Evolutionary conservation across 2,797 vertebrate genomes (phyloP), one percentile per base, ranked within the genome.

Genomic region (Megaceryle alcyon): DNA sequence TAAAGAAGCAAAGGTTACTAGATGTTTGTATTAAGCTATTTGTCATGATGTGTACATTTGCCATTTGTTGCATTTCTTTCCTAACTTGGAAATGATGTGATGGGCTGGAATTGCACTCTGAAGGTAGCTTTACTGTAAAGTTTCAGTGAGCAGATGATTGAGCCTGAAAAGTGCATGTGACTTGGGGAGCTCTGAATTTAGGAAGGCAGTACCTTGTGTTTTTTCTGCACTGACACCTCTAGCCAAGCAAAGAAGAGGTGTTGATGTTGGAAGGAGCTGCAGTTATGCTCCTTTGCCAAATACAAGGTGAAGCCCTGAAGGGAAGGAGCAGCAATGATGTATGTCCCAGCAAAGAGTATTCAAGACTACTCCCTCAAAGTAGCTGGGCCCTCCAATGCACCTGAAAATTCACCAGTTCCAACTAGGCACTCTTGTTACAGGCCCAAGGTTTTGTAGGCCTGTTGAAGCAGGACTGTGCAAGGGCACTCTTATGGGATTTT

Each of bases 211-310:
- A 61, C 61, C 41, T 92, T 0, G 0, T 71, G 56, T 73, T 94
- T 90, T 79, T 81, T 92, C 82, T 81, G 69, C 3, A 8, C 82
- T 3, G 21, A 59, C 61, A 75, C 64, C 71, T 89, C 68, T 78
- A 77, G 76, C 70, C 25, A 18, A 89, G 84, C 44, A 41, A 31
- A 71, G 89, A 43, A 46, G 72, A 90, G 79, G 86, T 87, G 86
- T 91, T 94, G 91, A 76, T 1, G 3, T 72, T 92, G 88, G 90
- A 97, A 90, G 46, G 71, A 93, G 65, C 79, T 65, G 61, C 82
- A 61, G 82, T 59, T 66, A 3, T n/a, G 49, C 46, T 86, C 7
- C 65, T 70, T n/a, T 0, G 46, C 91, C 84, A 95, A 86, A 57
- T 10, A 7, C 9, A 63, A 83, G 76, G 72, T 93, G 88, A 90